These are phyloP conservation scores for Pelecanus crispus DNA, from an alignment of 2,113 vertebrate genomes.

Conservation along the genomic window DNA sequence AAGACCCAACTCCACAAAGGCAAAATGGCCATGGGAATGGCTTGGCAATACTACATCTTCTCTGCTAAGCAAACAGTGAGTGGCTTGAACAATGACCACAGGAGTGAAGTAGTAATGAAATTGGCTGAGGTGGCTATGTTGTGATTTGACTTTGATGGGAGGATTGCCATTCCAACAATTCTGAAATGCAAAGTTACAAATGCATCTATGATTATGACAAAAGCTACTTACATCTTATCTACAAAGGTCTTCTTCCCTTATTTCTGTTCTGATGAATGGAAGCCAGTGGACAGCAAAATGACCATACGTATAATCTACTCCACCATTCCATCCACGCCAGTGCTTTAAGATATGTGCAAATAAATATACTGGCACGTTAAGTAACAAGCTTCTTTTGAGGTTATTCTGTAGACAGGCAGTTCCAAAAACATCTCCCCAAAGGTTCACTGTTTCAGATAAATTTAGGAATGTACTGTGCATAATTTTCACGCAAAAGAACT, in stretches of 20 bases:
- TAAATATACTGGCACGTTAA: not conserved
- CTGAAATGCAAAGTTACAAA: not conserved
- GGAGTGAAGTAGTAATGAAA: not conserved
- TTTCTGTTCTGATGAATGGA: not conserved
- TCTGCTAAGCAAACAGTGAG: not conserved
- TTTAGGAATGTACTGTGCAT: not conserved
- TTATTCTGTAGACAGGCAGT: not conserved
- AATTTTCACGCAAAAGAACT: not conserved
- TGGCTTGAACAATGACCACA: rapidly evolving
- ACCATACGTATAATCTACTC: not conserved
- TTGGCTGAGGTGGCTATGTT: no score
- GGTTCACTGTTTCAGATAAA: conserved; percentile 17
- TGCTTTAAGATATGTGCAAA: not conserved
- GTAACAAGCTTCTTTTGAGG: not conserved
- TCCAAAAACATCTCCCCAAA: conserved; percentile 9
- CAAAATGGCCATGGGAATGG: not conserved
- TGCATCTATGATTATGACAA: not conserved
- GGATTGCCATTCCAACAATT: not conserved
- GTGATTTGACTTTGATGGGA: not conserved
- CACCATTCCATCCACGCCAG: not conserved
- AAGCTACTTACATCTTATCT: not conserved
- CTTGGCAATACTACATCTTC: not conserved
- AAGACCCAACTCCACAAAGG: not conserved
- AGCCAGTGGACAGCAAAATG: not conserved
- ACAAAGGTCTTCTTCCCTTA: not conserved